Conservation (phyloP, 2,888 invertebrate genomes). For the Volucella bombylans region DNA sequence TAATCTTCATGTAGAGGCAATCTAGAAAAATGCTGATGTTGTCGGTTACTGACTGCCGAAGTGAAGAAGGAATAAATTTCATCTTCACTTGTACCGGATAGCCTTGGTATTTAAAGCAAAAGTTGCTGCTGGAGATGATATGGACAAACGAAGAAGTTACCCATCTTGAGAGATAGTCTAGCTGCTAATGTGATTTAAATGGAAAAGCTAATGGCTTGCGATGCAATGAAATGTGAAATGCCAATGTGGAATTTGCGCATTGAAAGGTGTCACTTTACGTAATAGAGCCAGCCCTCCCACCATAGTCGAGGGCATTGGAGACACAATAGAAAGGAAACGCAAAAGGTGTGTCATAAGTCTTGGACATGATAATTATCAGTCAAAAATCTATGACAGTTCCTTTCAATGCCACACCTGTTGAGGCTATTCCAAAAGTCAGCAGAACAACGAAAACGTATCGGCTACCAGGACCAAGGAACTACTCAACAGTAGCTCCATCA, state of each 20-base stretch:
- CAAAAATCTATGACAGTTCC: slow-evolving; percentile 42
- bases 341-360: slow-evolving; percentile 38
- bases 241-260: slow-evolving; percentile 8
- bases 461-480: slow-evolving; percentile 38
- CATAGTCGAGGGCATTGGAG: not conserved
- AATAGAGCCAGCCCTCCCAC: slow-evolving; percentile 6
- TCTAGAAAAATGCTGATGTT: slow-evolving; percentile 49
- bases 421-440: slow-evolving; percentile 29
- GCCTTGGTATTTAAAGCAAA: slow-evolving; percentile 70
- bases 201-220: slow-evolving; percentile 46
- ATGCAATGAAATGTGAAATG: slow-evolving; percentile 31
- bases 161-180: slow-evolving; percentile 42
- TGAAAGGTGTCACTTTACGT: slow-evolving; percentile 43
- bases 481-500: slow-evolving; percentile 11
- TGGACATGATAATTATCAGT: slow-evolving; percentile 27
- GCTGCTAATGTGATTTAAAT: slow-evolving; percentile 57
- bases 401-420: slow-evolving; percentile 41
- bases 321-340: slow-evolving; percentile 45
- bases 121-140: slow-evolving; percentile 31
- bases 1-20: slow-evolving; percentile 58
- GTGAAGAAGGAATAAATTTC: slow-evolving; percentile 55
- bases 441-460: slow-evolving; percentile 35
- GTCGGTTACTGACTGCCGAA: slow-evolving; percentile 14
- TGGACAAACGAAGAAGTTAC: slow-evolving; percentile 20
- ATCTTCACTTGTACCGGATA: slow-evolving; percentile 34